A percentile compares a stretch with the other conserved stretches of the same genome.
These are phyloP conservation scores for Orientallactaga sibirica DNA, from an alignment of 2,797 vertebrate species.

Conservation along the genomic window DNA sequence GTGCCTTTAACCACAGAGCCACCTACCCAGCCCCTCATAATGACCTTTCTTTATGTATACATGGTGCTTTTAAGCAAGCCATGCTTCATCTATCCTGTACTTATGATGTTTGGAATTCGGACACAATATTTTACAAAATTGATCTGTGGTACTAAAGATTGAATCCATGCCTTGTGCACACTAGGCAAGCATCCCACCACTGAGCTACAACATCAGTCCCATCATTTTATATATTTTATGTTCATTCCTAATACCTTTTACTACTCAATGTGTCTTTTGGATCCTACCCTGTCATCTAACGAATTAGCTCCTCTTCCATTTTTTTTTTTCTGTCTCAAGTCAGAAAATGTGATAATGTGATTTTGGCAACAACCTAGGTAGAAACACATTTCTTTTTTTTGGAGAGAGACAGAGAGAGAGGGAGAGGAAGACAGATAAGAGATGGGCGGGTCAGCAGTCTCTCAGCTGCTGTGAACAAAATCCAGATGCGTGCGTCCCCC, in stretches of 20 bases:
- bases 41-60: not conserved
- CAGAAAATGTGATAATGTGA: constrained; percentile 10
- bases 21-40: not conserved
- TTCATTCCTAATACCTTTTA: not conserved
- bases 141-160: not conserved
- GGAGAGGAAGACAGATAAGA: too few relatives aligned
- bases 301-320: constrained; percentile 18
- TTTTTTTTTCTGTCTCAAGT: constrained; percentile 22
- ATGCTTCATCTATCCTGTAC: not conserved
- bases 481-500: too few relatives aligned
- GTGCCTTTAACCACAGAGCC: too few relatives aligned
- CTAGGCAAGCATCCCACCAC: not conserved
- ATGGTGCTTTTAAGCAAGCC: not conserved
- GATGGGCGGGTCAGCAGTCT: too few relatives aligned
- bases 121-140: not conserved
- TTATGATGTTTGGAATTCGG: not conserved
- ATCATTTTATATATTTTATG: not conserved
- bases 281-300: not conserved
- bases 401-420: too few relatives aligned
- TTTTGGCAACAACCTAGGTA: not conserved
- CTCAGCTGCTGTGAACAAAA: too few relatives aligned
- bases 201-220: not conserved
- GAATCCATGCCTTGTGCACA: not conserved
- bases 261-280: not conserved
- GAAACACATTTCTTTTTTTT: not conserved